These are phyloP conservation scores for Epinotia demarniana DNA, from an alignment of 2,888 invertebrate genomes.

Conservation along the genomic window DNA sequence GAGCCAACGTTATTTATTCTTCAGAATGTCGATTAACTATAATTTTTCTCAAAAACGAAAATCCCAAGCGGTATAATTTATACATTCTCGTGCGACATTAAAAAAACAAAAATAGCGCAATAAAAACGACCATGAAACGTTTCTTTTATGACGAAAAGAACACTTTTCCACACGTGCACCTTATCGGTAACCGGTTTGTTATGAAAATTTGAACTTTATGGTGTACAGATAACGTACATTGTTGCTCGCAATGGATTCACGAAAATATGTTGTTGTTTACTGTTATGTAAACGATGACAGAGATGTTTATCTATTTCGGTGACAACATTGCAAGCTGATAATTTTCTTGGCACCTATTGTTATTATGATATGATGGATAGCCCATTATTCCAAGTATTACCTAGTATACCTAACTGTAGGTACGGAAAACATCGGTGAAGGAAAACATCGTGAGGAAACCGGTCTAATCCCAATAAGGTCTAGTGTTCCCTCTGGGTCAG, in stretches of 20 bases:
- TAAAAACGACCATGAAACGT: constrained; percentile 14
- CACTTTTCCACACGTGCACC: constrained; percentile 29
- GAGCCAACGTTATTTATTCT: too few relatives aligned
- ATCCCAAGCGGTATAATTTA: neutral
- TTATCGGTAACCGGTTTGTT: constrained; percentile 3
- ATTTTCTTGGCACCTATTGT: neutral
- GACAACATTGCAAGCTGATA: constrained; percentile 2
- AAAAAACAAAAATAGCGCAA: constrained; percentile 11
- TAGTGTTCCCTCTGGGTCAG: too few relatives aligned
- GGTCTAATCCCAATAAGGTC: too few relatives aligned
- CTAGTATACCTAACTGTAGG: too few relatives aligned
- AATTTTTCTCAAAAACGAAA: neutral
- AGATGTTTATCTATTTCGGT: neutral
- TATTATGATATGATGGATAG: neutral
- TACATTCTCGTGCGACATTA: neutral
- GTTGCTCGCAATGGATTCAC: neutral
- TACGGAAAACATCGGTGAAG: too few relatives aligned
- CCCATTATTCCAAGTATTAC: neutral
- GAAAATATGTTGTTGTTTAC: constrained; percentile 16
- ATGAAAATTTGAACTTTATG: constrained; percentile 8
- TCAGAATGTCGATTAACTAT: too few relatives aligned
- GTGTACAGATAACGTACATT: neutral
- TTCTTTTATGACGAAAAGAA: constrained; percentile 6
- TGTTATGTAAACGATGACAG: neutral
- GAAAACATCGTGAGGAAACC: too few relatives aligned